Evolutionary conservation across 23 tunicate species (phyloP).

Genomic region (Halocynthia aurantium): DNA sequence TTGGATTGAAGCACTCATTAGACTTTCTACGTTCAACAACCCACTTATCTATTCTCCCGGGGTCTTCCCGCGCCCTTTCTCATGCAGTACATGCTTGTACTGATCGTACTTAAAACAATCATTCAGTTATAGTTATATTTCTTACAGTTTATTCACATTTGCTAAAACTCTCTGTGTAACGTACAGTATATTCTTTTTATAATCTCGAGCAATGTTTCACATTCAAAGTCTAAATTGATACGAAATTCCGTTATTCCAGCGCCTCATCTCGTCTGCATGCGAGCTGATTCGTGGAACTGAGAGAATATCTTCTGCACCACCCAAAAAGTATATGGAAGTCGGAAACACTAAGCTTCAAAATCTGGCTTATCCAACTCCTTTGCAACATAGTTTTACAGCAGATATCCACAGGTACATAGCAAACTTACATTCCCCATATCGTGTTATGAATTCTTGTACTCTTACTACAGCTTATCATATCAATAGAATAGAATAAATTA

Average conservation of each 20-base stretch:
- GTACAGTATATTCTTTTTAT: background rate
- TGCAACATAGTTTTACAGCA: slow-evolving; percentile 46
- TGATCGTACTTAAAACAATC: too few relatives aligned
- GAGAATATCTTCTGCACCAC: background rate
- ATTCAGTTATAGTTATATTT: too few relatives aligned
- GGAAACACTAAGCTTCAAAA: slow-evolving; percentile 67
- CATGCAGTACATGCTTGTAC: too few relatives aligned
- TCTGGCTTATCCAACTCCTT: slow-evolving; percentile 8
- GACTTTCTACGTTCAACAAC: too few relatives aligned
- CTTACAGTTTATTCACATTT: background rate
- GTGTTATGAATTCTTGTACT: too few relatives aligned
- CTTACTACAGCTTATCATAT: too few relatives aligned
- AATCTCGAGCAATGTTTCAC: slow-evolving; percentile 1
- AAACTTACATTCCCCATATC: too few relatives aligned
- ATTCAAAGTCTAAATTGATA: too few relatives aligned
- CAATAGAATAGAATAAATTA: too few relatives aligned
- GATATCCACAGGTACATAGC: slow-evolving; percentile 28
- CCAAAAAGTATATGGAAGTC: slow-evolving; percentile 27
- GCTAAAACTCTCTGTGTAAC: background rate
- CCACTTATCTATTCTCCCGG: too few relatives aligned
- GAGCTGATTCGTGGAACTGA: slow-evolving; percentile 28
- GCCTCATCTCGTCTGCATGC: slow-evolving; percentile 39
- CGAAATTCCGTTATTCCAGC: slow-evolving; percentile 13
- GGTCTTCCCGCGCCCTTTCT: too few relatives aligned
- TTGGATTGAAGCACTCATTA: too few relatives aligned